A percentile compares a stretch with the other conserved stretches of the same genome.
Conservation (phyloP, 2,113 vertebrate genomes). For the Lasiurus borealis region DNA sequence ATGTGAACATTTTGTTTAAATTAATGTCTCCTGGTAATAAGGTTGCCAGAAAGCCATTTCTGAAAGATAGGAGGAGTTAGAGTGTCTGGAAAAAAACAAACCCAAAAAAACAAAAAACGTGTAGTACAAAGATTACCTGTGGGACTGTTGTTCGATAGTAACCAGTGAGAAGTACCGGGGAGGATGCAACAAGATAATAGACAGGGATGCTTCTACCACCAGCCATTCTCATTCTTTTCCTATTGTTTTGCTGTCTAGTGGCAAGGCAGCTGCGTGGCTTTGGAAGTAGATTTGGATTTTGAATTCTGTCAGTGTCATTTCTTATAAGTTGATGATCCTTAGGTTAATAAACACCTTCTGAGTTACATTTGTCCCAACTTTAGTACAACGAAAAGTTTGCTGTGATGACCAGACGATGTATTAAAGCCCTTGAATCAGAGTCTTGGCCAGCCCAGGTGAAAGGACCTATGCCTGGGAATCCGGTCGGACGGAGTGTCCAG, state of each 20-base stretch:
- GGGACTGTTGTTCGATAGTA: neutral
- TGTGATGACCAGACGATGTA: neutral
- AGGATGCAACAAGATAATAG: rapidly evolving
- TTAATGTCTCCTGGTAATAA: neutral
- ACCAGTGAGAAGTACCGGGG: neutral
- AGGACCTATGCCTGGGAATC: too few species aligned
- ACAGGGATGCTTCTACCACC: too few species aligned
- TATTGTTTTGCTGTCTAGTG: neutral
- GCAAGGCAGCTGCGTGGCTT: neutral
- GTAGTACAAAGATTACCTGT: neutral
- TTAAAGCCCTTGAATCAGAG: neutral
- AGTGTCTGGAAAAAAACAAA: neutral
- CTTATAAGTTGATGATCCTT: neutral
- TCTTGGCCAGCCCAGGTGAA: neutral
- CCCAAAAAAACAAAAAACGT: too few species aligned
- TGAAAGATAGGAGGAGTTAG: neutral
- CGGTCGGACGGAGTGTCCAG: neutral
- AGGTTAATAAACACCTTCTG: neutral
- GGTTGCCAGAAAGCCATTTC: neutral
- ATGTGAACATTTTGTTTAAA: neutral
- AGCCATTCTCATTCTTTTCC: neutral
- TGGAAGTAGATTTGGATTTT: conserved; percentile 32
- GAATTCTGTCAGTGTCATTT: neutral
- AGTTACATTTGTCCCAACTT: neutral
- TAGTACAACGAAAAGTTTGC: neutral